A percentile compares a stretch with the other conserved stretches of the same genome.
These are phyloP conservation scores for Actinemys pallida DNA, from an alignment of 2,113 vertebrate species.

Conservation along the genomic window DNA sequence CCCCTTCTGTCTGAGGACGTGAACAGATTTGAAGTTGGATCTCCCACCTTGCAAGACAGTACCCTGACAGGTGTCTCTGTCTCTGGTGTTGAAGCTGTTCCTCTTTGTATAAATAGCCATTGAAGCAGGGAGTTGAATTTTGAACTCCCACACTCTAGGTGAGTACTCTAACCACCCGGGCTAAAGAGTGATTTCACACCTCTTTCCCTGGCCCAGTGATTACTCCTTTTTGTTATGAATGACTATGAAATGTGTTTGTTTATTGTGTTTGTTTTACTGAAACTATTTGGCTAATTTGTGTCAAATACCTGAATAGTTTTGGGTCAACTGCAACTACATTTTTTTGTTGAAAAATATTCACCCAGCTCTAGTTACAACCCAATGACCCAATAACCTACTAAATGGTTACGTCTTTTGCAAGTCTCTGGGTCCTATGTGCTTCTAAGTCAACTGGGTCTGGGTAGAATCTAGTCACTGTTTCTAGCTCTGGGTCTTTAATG, in stretches of 20 bases:
- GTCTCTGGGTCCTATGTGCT: accelerated
- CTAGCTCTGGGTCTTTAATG: not conserved
- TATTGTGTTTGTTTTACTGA: not conserved
- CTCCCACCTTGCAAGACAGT: not conserved
- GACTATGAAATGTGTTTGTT: not conserved
- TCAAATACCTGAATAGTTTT: not conserved
- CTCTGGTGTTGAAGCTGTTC: not conserved
- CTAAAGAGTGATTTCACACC: not conserved
- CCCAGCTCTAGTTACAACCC: not conserved
- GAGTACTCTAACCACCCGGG: not conserved
- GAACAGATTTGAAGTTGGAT: not conserved
- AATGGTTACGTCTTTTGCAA: not conserved
- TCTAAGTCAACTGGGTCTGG: accelerated
- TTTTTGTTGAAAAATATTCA: not conserved
- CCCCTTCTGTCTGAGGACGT: not conserved
- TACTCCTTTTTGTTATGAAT: not conserved
- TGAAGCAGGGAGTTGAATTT: not conserved
- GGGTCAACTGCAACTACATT: not conserved
- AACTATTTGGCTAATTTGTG: not conserved
- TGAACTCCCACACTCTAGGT: not conserved
- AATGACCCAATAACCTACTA: not conserved
- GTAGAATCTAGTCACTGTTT: not conserved
- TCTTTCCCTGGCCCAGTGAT: not conserved
- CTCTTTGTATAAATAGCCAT: not conserved
- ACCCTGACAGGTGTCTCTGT: not conserved